A percentile compares a stretch with the other conserved stretches of the same genome.
These are phyloP conservation scores for Aphelenchoides besseyi DNA, from an alignment of 1,140 invertebrate species.

Conservation along the genomic window DNA sequence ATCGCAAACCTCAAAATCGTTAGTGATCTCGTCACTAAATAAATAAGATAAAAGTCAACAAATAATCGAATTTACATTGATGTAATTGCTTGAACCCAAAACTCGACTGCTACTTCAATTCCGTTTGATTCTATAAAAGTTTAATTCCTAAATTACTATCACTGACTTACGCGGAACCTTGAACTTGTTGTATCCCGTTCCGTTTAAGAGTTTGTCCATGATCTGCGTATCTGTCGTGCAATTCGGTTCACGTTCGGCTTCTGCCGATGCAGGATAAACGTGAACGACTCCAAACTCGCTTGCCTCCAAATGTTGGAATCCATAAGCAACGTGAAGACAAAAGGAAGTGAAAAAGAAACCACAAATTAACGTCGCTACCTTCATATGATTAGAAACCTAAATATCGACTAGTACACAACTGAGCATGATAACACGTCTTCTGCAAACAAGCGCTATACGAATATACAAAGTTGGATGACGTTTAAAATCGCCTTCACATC, in stretches of 20 bases:
- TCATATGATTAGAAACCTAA: too few species aligned
- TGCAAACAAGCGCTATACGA: too few species aligned
- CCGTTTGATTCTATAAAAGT: constrained; percentile 52
- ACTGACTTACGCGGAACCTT: constrained; percentile 49
- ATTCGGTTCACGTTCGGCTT: constrained; percentile 26
- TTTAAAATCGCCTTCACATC: too few species aligned
- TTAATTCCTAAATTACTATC: constrained; percentile 17
- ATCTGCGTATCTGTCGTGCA: constrained; percentile 52
- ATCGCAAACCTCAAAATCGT: constrained; percentile 58
- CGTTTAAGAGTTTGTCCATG: constrained; percentile 59
- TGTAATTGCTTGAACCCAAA: constrained; percentile 62
- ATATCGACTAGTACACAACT: too few species aligned
- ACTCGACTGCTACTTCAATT: constrained; percentile 58
- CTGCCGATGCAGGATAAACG: constrained; percentile 3
- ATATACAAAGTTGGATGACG: too few species aligned
- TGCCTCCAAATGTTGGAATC: constrained; percentile 21
- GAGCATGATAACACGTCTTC: too few species aligned
- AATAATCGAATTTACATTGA: too few species aligned
- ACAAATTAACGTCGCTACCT: too few species aligned
- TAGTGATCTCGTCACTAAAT: constrained; percentile 62
- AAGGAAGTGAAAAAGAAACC: constrained; percentile 13
- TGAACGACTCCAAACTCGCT: constrained; percentile 24
- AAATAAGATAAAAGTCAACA: too few species aligned
- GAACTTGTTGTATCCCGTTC: constrained; percentile 61
- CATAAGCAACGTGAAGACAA: constrained; percentile 23